Evolutionary conservation across 2,113 vertebrate species (phyloP).

Genomic region (human (Homo sapiens)): DNA sequence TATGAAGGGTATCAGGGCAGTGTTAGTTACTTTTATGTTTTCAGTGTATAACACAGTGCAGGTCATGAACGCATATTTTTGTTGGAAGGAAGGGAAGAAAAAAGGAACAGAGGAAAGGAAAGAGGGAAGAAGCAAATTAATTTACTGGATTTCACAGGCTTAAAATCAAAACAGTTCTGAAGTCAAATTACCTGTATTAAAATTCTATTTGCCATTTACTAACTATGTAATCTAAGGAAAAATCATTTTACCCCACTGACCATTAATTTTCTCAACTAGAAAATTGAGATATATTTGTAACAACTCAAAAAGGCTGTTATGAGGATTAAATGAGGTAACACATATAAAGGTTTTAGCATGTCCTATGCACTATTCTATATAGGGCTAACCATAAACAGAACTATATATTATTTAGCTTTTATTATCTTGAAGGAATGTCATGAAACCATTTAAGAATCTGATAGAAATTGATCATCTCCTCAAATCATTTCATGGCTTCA

Average conservation of each 20-base stretch:
- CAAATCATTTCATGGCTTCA: background rate
- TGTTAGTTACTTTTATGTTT: background rate
- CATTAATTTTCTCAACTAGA: background rate
- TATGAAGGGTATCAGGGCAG: background rate
- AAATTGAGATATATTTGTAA: background rate
- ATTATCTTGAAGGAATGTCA: background rate
- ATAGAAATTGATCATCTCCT: background rate
- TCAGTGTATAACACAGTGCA: background rate
- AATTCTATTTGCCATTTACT: background rate
- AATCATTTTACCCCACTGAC: background rate
- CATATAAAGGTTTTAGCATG: background rate
- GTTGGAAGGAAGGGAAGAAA: background rate
- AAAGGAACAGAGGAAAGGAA: background rate
- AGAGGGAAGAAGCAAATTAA: background rate
- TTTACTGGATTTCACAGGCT: background rate
- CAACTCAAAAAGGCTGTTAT: background rate
- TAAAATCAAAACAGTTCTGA: background rate
- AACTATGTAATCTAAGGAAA: background rate
- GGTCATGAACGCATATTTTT: background rate
- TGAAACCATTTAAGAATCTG: background rate
- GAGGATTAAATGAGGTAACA: background rate
- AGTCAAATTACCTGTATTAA: background rate
- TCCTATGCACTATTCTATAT: background rate
- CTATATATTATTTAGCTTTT: conserved; percentile 28
- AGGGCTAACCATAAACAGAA: background rate